Evolutionary conservation across 2,797 vertebrate species (phyloP), one percentile per base, ranked within the genome.

Genomic region (Enoplosus armatus): DNA sequence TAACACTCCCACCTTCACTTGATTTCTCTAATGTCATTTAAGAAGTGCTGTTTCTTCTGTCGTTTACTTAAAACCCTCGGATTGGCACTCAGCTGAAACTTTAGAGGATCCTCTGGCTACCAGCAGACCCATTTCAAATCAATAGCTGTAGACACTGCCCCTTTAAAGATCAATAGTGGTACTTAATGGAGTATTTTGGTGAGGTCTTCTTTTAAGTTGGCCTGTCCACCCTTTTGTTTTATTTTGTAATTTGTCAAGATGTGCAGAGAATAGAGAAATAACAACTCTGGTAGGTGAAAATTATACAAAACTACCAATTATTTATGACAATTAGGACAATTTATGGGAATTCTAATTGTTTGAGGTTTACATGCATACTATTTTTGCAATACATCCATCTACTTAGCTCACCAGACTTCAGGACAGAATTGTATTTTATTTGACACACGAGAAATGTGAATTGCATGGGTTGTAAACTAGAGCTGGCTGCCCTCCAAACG

Each of bases 51-150:
- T 74, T 75, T 80, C 26, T 77, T 71, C 51, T 26, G 29, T 26
- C 51, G 11, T 92, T 88, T 82, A 86, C 83, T 80, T 82, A 78
- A 92, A 90, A 85, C 78, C 75, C 75, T 75, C 37, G 18, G 68
- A 75, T 87, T 72, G 83, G 85, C 89, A 90, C 89, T 92, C 84
- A 89, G 27, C 70, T 87, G 92, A 92, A 92, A 92, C 80, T 72
- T 79, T 82, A 91, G 90, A 91, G 75, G 84, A 67, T 75, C 72
- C 41, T 75, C 60, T 70, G 79, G 67, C 75, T 71, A 67, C 69
- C 37, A 43, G 22, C 37, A 20, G 27, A 45, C 58, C 74, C 82
- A 56, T 79, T 77, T 73, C 14, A 79, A 87, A 92, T 90, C 90
- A 83, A 92, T 90, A 91, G 9, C 60, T 63, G 55, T 79, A 85